Conservation (phyloP, 2,888 invertebrate species). For the Tholera decimalis region DNA sequence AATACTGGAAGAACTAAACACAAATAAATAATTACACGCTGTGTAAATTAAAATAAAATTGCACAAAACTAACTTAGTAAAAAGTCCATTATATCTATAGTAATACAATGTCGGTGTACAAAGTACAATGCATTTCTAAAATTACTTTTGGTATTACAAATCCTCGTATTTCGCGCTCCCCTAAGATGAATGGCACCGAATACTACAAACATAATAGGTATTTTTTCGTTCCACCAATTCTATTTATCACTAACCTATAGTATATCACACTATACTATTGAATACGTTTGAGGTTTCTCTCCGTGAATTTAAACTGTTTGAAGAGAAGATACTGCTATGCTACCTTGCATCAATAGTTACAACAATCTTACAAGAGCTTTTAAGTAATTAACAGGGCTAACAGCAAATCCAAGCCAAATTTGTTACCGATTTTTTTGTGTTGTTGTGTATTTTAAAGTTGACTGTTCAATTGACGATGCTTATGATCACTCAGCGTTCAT, state of each 20-base stretch:
- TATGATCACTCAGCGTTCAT: not conserved
- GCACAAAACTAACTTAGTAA: constrained; percentile 6
- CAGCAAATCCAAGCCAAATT: too few relatives aligned
- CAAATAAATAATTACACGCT: not conserved
- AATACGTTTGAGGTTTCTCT: not conserved
- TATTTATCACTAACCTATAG: not conserved
- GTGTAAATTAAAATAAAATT: constrained; percentile 1
- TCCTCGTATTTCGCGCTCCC: not conserved
- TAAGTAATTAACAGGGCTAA: too few relatives aligned
- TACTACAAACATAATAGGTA: not conserved
- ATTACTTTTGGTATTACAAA: constrained; percentile 7
- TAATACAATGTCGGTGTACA: constrained; percentile 4
- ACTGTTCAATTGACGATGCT: not conserved
- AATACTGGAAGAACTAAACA: constrained; percentile 30
- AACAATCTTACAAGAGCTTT: too few relatives aligned
- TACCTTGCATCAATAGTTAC: not conserved
- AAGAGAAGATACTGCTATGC: too few relatives aligned
- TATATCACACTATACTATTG: not conserved
- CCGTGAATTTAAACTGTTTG: not conserved
- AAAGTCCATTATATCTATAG: not conserved
- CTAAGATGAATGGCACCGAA: not conserved
- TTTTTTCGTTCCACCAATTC: not conserved
- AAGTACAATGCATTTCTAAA: constrained; percentile 10
- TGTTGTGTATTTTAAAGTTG: not conserved
- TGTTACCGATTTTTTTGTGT: not conserved